Evolutionary conservation across 2,113 vertebrate genomes (phyloP).

Genomic region (Psilopsiagon aymara): DNA sequence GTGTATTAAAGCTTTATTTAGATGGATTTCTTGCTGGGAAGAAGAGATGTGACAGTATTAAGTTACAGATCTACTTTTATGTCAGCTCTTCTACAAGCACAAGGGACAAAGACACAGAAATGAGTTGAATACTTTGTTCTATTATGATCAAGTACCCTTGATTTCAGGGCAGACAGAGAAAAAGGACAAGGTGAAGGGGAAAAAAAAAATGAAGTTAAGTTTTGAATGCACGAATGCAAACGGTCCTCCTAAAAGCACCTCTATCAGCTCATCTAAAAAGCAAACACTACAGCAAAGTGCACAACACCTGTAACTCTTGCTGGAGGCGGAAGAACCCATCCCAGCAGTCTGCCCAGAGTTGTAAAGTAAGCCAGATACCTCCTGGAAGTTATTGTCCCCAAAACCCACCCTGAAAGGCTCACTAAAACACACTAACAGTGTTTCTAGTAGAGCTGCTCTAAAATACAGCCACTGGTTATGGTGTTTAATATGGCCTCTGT

Average conservation of each 20-base stretch:
- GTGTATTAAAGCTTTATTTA: slow-evolving; percentile 1
- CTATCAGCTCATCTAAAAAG: background rate
- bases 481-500: background rate
- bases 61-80: slow-evolving; percentile 12
- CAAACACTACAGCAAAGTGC: background rate
- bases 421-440: background rate
- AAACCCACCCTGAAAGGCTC: background rate
- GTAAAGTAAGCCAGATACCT: background rate
- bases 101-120: background rate
- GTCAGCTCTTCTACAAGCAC: background rate
- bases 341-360: rapidly evolving
- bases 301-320: background rate
- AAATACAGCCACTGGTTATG: background rate
- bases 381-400: background rate
- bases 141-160: background rate
- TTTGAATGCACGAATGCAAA: background rate
- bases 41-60: background rate
- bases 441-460: background rate
- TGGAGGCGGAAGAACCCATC: background rate
- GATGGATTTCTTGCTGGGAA: background rate
- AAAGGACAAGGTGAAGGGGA: background rate
- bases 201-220: background rate
- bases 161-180: background rate
- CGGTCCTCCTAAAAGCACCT: background rate
- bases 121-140: background rate